A percentile compares a stretch with the other conserved stretches of the same genome.
These are phyloP conservation scores for Hemiprocne comata DNA, from an alignment of 2,113 vertebrate genomes.

Conservation along the genomic window DNA sequence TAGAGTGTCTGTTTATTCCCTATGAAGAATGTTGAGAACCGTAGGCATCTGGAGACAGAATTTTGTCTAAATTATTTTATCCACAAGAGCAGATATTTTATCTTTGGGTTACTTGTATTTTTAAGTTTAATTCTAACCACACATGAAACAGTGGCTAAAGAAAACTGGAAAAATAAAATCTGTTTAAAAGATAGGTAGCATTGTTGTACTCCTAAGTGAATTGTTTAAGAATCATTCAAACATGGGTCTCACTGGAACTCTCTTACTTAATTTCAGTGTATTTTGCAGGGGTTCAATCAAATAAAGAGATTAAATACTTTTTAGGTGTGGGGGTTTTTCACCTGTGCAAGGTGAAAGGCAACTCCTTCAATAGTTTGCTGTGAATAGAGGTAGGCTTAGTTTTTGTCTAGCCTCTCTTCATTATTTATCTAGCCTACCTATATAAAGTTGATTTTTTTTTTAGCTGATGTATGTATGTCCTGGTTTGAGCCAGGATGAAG, in stretches of 20 bases:
- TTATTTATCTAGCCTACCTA: background rate
- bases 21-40: background rate
- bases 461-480: background rate
- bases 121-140: background rate
- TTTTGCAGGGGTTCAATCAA: background rate
- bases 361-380: background rate
- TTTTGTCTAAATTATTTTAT: constrained; percentile 8
- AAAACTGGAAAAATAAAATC: background rate
- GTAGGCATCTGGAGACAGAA: background rate
- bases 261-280: background rate
- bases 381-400: background rate
- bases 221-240: background rate
- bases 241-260: background rate
- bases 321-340: background rate
- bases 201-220: background rate
- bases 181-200: background rate
- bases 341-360: background rate
- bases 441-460: background rate
- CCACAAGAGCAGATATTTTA: background rate
- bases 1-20: background rate
- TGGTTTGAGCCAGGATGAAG: no score
- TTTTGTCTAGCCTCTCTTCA: background rate
- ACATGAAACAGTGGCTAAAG: background rate
- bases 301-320: background rate
- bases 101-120: background rate